Percentiles rank a stretch among this genome's conserved stretches.
Evolutionary conservation across 2,113 vertebrate species (phyloP).

Genomic region (Chaenogobius annularis): DNA sequence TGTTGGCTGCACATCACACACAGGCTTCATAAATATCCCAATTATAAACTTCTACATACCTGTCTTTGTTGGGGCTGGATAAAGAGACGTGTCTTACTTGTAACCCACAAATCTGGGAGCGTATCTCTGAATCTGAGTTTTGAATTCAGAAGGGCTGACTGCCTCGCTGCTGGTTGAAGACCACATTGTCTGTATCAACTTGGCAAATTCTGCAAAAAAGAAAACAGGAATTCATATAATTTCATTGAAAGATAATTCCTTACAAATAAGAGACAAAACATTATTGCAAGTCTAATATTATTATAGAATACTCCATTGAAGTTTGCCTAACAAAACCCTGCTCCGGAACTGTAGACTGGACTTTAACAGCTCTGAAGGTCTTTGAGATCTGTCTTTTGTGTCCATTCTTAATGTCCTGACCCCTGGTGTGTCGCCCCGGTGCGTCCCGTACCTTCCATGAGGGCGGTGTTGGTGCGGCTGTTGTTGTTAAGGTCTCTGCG

Average conservation of each 20-base stretch:
- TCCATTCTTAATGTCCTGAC: background rate
- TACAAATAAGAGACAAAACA: background rate
- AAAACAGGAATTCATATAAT: constrained; percentile 6
- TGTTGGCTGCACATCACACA: constrained; percentile 83
- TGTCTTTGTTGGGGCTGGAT: background rate
- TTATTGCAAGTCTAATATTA: too few relatives aligned
- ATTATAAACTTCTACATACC: background rate
- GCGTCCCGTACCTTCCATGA: constrained; percentile 87
- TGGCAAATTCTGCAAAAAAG: constrained; percentile 87
- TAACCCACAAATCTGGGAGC: constrained; percentile 96
- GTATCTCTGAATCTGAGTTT: constrained; percentile 98
- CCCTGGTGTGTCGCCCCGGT: background rate
- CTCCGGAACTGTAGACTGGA: background rate
- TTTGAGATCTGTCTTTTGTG: background rate
- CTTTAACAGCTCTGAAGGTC: background rate
- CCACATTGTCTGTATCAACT: constrained; percentile 94
- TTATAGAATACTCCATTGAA: too few relatives aligned
- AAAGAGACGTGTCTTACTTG: constrained; percentile 81
- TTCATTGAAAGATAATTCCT: background rate
- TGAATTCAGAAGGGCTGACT: constrained; percentile 95
- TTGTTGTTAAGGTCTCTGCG: constrained; percentile 91
- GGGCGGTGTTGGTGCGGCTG: constrained; percentile 88
- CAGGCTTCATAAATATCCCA: background rate
- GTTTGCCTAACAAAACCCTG: background rate
- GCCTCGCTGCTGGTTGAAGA: constrained; percentile 87